Conservation (phyloP, 1,140 invertebrate species). For the Cardiocondyla obscurior region DNA sequence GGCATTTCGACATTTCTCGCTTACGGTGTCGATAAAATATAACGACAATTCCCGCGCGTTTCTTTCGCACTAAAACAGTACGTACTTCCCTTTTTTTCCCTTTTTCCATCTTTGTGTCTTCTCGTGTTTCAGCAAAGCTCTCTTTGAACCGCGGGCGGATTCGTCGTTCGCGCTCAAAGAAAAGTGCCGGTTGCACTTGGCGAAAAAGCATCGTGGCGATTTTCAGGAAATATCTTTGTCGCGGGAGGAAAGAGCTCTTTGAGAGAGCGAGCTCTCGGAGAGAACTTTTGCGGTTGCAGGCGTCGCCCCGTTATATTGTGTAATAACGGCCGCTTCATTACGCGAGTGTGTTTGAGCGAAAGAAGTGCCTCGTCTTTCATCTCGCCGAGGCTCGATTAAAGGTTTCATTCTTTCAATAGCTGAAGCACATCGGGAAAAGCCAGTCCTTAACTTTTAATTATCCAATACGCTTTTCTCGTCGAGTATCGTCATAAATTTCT, state of each 20-base stretch:
- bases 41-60: neutral
- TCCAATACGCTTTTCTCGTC: neutral
- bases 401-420: constrained; percentile 15
- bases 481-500: neutral
- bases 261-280: neutral
- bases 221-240: constrained; percentile 47
- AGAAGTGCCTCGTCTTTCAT: constrained; percentile 28
- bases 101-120: neutral
- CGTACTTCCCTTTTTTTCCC: neutral
- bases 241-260: neutral
- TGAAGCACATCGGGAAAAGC: neutral
- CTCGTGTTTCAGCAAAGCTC: neutral
- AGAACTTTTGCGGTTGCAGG: constrained; percentile 18
- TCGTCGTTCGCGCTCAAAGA: constrained; percentile 8
- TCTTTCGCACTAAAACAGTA: neutral
- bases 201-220: constrained; percentile 32
- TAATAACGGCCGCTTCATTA: constrained; percentile 33
- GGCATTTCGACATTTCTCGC: neutral
- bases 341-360: constrained; percentile 16
- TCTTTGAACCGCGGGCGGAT: constrained; percentile 23
- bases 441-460: neutral
- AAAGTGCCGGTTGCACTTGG: constrained; percentile 33
- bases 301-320: constrained; percentile 27
- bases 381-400: constrained; percentile 16
- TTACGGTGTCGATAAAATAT: constrained; percentile 17